Evolutionary conservation across 2,113 vertebrate genomes (phyloP).

Genomic region (Protomyctophum bolini): DNA sequence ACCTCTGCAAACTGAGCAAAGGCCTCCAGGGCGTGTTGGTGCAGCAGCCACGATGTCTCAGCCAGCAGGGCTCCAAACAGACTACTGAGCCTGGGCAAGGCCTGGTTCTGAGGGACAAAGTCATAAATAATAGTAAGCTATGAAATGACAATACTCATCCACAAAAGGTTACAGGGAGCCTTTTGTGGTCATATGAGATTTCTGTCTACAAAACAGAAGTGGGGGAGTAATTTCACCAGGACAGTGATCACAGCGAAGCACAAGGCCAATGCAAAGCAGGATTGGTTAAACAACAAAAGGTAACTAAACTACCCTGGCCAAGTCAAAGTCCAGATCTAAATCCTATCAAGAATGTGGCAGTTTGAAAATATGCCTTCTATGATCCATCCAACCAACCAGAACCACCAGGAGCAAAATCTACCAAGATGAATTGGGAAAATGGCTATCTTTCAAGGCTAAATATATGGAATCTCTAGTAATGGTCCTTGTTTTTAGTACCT

Average conservation of each 20-base stretch:
- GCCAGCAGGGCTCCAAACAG: slow-evolving; percentile 84
- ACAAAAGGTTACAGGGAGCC: neutral
- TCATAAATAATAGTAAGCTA: neutral
- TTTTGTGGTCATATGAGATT: neutral
- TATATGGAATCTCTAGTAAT: neutral
- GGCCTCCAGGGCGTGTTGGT: slow-evolving; percentile 88
- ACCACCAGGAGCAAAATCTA: too few relatives aligned
- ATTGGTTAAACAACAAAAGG: too few relatives aligned
- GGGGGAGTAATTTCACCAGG: too few relatives aligned
- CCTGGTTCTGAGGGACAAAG: slow-evolving; percentile 74
- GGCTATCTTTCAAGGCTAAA: too few relatives aligned
- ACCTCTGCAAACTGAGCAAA: slow-evolving; percentile 94
- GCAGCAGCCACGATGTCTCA: slow-evolving; percentile 83
- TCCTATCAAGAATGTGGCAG: too few relatives aligned
- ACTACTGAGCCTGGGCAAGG: slow-evolving; percentile 81
- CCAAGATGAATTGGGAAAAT: too few relatives aligned
- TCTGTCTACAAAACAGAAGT: neutral
- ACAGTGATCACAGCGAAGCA: neutral
- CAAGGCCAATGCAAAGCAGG: too few relatives aligned
- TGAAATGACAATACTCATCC: too few relatives aligned
- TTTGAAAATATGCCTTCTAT: too few relatives aligned
- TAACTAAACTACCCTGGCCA: too few relatives aligned
- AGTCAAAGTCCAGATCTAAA: too few relatives aligned
- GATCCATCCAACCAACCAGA: too few relatives aligned
- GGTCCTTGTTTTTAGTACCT: slow-evolving; percentile 75